Evolutionary conservation across 2,113 vertebrate genomes (phyloP).

Genomic region (Arizona elegans): DNA sequence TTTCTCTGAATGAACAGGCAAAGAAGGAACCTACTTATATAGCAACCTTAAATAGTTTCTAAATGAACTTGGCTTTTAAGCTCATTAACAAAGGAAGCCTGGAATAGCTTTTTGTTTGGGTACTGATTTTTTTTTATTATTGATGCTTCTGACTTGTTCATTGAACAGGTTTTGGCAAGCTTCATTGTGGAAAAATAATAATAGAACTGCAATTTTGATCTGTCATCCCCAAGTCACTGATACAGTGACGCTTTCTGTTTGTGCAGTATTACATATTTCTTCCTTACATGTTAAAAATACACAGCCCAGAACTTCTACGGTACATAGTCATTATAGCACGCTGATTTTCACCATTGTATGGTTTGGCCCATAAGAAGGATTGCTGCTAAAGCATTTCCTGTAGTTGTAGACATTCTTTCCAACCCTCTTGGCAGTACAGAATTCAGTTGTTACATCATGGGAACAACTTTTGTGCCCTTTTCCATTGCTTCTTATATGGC

Average conservation of each 20-base stretch:
- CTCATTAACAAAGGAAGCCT: neutral
- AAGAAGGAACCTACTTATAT: neutral
- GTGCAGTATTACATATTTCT: slow-evolving; percentile 8
- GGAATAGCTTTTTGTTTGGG: neutral
- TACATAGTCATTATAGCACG: neutral
- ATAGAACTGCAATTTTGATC: neutral
- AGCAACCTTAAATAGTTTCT: neutral
- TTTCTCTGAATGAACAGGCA: neutral
- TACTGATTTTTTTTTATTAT: neutral
- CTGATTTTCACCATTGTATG: slow-evolving; percentile 15
- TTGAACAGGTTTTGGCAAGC: neutral
- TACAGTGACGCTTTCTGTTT: neutral
- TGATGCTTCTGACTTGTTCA: neutral
- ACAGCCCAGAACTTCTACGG: neutral
- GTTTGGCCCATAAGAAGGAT: slow-evolving; percentile 40
- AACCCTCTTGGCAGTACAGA: slow-evolving; percentile 39
- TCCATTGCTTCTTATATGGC: neutral
- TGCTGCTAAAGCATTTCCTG: slow-evolving; percentile 36
- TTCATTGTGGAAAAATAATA: neutral
- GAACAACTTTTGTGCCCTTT: slow-evolving; percentile 44
- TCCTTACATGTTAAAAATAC: slow-evolving; percentile 7
- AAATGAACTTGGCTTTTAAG: neutral
- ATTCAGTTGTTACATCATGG: slow-evolving; percentile 39
- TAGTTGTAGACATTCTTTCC: slow-evolving; percentile 49
- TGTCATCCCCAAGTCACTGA: neutral